Conservation (phyloP, 2,888 invertebrate genomes). For the Lepetodrilus schrolli region DNA sequence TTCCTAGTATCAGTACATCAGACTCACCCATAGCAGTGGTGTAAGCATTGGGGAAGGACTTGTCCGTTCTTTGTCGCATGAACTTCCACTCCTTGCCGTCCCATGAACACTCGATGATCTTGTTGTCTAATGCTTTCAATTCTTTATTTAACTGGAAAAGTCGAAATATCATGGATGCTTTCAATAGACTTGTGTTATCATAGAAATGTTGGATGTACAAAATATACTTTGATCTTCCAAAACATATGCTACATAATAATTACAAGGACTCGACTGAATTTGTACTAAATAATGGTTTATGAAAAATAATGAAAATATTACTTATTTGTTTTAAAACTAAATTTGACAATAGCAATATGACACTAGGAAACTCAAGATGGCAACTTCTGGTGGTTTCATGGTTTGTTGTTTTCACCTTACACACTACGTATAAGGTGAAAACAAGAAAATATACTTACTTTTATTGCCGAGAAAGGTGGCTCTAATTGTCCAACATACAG, state of each 20-base stretch:
- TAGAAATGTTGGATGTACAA: background rate
- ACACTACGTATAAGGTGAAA: too few relatives aligned
- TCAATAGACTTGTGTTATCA: background rate
- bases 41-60: slow-evolving; percentile 93
- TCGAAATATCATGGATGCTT: background rate
- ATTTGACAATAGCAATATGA: too few relatives aligned
- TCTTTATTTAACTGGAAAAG: slow-evolving; percentile 80
- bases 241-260: background rate
- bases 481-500: slow-evolving; percentile 84
- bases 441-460: slow-evolving; percentile 78
- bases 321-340: too few relatives aligned
- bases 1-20: background rate
- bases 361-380: too few relatives aligned
- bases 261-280: background rate
- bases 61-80: slow-evolving; percentile 96
- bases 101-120: slow-evolving; percentile 95
- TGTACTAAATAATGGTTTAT: too few relatives aligned
- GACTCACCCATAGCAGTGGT: slow-evolving; percentile 86
- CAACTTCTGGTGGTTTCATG: too few relatives aligned
- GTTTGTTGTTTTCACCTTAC: too few relatives aligned
- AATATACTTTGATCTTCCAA: background rate
- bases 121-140: slow-evolving; percentile 87
- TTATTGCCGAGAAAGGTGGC: slow-evolving; percentile 83
- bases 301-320: too few relatives aligned
- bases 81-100: slow-evolving; percentile 87